Evolutionary conservation across 2,797 vertebrate genomes (phyloP).

Genomic region (Psittacula derbiana): DNA sequence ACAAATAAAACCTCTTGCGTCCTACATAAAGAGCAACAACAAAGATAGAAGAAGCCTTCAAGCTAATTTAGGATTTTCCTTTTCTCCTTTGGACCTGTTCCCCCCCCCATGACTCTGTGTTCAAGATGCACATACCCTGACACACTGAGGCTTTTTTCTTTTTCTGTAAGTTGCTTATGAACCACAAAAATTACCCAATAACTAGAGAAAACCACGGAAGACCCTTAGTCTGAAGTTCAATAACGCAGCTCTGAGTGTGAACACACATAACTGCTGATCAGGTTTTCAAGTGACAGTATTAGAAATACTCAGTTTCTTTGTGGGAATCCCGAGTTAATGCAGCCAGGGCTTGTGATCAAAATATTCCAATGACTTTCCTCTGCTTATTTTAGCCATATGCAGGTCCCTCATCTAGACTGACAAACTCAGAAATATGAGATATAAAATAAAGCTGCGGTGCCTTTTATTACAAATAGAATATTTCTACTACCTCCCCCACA

Average conservation of each 20-base stretch:
- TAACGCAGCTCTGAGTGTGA: not conserved
- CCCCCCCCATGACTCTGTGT: fast-evolving
- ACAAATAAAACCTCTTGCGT: not conserved
- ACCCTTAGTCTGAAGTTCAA: not conserved
- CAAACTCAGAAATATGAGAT: not conserved
- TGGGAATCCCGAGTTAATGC: not conserved
- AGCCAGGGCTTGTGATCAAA: not conserved
- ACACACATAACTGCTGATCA: not conserved
- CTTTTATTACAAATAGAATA: not conserved
- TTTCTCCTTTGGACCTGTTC: not conserved
- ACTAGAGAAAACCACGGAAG: not conserved
- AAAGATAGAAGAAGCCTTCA: not conserved
- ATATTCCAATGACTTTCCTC: not conserved
- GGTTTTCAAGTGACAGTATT: not conserved
- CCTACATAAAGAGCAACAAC: not conserved
- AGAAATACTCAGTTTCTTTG: not conserved
- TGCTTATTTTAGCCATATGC: not conserved
- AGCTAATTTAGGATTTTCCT: not conserved
- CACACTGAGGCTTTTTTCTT: not conserved
- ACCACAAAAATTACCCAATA: not conserved
- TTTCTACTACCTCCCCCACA: not conserved
- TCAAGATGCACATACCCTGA: not conserved
- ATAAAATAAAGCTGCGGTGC: not conserved
- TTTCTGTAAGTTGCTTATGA: not conserved
- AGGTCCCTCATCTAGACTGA: not conserved